These are phyloP conservation scores for Sitobion miscanthi DNA, from an alignment of 1,140 invertebrate species.

Conservation along the genomic window DNA sequence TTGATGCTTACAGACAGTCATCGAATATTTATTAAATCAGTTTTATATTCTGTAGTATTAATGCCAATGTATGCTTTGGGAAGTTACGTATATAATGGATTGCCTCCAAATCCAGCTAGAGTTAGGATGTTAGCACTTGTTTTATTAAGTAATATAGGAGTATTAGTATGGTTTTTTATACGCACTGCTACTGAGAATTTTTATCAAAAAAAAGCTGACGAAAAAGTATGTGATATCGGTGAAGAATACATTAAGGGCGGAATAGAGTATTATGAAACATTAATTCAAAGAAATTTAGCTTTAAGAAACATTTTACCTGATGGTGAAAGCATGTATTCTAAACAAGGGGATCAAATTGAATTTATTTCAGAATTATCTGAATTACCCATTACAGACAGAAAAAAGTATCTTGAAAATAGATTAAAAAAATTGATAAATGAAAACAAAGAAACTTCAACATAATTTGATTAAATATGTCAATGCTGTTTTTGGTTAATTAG, in stretches of 20 bases:
- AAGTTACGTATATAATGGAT: slow-evolving; percentile 48
- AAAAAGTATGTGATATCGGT: slow-evolving; percentile 60
- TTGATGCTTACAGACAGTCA: slow-evolving; percentile 59
- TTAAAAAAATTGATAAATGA: slow-evolving; percentile 1
- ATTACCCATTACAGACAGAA: slow-evolving; percentile 33
- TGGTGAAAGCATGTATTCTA: slow-evolving; percentile 34
- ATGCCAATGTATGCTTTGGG: slow-evolving; percentile 59
- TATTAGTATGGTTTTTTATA: slow-evolving; percentile 60
- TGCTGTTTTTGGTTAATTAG: background rate
- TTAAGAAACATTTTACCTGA: slow-evolving; percentile 57
- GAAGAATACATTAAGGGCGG: slow-evolving; percentile 64
- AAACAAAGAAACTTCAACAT: background rate
- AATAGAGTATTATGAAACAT: slow-evolving; percentile 64
- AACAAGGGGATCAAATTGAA: slow-evolving; percentile 27
- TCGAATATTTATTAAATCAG: slow-evolving; percentile 57
- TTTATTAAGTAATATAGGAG: slow-evolving; percentile 61
- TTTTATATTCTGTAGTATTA: slow-evolving; percentile 57
- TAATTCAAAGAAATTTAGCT: slow-evolving; percentile 63
- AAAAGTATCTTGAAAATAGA: slow-evolving; percentile 5
- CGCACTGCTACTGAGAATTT: slow-evolving; percentile 54
- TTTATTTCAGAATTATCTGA: slow-evolving; percentile 38
- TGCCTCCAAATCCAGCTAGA: slow-evolving; percentile 58
- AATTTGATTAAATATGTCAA: background rate
- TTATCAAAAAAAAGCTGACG: slow-evolving; percentile 62
- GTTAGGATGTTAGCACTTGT: slow-evolving; percentile 60